Evolutionary conservation across 1,140 invertebrate genomes (phyloP).

Genomic region (Delia radicum): DNA sequence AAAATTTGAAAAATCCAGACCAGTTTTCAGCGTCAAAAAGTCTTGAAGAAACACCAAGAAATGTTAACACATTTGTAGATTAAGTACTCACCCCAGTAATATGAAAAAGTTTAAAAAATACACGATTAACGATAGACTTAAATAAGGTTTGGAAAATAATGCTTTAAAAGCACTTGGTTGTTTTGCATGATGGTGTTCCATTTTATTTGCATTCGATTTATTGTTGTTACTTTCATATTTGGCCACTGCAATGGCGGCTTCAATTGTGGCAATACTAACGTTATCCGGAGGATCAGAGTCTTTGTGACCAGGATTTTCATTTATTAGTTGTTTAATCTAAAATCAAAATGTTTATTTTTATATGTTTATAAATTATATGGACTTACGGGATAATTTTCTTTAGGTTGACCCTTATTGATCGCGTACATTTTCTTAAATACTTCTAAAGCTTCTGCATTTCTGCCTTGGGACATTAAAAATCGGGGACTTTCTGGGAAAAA

Average conservation of each 20-base stretch:
- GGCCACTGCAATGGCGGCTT: slow-evolving; percentile 29
- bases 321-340: neutral
- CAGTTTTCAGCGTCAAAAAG: no score
- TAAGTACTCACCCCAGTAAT: slow-evolving; percentile 37
- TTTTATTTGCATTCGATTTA: neutral
- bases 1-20: no score
- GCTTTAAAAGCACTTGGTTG: slow-evolving; percentile 40
- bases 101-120: slow-evolving; percentile 51
- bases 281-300: neutral
- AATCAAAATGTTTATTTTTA: neutral
- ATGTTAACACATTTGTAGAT: no score
- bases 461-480: slow-evolving; percentile 71
- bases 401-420: slow-evolving; percentile 61
- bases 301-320: neutral
- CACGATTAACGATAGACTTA: slow-evolving; percentile 38
- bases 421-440: slow-evolving; percentile 28
- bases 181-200: slow-evolving; percentile 20
- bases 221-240: neutral
- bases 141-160: slow-evolving; percentile 43
- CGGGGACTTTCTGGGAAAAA: slow-evolving; percentile 81
- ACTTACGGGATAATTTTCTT: slow-evolving; percentile 65
- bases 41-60: no score
- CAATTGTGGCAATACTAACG: slow-evolving; percentile 44
- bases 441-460: slow-evolving; percentile 63
- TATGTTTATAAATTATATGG: neutral